Evolutionary conservation across 2,113 vertebrate genomes (phyloP).

Genomic region (Seriola quinqueradiata): DNA sequence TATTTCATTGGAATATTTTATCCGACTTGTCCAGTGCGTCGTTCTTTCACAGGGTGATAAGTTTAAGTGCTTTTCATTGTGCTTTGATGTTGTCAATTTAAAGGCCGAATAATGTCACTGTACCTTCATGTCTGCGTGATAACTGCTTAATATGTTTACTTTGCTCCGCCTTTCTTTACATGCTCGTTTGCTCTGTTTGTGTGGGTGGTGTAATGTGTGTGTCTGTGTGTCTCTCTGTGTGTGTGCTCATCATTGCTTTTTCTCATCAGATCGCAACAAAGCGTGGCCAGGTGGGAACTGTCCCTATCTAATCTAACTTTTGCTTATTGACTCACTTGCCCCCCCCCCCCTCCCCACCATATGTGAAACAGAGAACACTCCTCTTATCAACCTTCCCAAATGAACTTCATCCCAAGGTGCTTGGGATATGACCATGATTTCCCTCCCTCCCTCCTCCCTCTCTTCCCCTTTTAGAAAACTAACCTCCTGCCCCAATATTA

Average conservation of each 20-base stretch:
- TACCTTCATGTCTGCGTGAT: constrained; percentile 35
- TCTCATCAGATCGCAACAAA: constrained; percentile 86
- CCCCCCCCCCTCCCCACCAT: background rate
- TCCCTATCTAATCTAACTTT: constrained; percentile 68
- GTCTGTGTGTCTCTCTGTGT: constrained; percentile 57
- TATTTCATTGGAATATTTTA: constrained; percentile 1
- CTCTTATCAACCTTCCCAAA: constrained; percentile 34
- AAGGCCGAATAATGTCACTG: constrained; percentile 10
- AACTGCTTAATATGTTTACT: constrained; percentile 45
- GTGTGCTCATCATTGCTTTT: constrained; percentile 75
- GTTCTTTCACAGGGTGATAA: constrained; percentile 19
- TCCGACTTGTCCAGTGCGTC: background rate
- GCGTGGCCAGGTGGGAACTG: constrained; percentile 86
- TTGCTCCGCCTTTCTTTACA: constrained; percentile 45
- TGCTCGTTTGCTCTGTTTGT: constrained; percentile 50
- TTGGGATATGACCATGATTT: constrained; percentile 46
- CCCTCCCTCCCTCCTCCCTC: constrained; percentile 21
- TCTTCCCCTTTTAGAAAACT: constrained; percentile 20
- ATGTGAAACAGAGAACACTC: constrained; percentile 31
- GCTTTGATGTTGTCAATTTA: constrained; percentile 31
- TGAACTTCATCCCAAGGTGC: constrained; percentile 46
- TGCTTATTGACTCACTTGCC: constrained; percentile 37
- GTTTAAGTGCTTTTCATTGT: constrained; percentile 18
- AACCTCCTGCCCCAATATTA: constrained; percentile 65
- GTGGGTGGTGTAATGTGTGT: constrained; percentile 43